Conservation (phyloP, 2,888 invertebrate species). For the Pachydiplax longipennis region DNA sequence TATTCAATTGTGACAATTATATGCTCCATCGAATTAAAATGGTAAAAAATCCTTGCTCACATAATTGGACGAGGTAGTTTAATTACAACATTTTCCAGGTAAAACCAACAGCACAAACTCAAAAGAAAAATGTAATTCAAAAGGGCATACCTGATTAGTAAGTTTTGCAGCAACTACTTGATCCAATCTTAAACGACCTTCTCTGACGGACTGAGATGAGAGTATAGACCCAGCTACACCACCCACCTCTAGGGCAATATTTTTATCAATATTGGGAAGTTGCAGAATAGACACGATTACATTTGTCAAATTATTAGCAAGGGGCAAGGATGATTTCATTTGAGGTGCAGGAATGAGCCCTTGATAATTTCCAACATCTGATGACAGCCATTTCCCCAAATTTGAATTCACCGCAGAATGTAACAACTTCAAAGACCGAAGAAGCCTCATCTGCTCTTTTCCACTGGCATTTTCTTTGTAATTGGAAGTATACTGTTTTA, state of each 20-base stretch:
- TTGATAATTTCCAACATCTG: not conserved
- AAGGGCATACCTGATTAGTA: not conserved
- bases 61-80: too few relatives aligned
- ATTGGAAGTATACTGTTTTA: not conserved
- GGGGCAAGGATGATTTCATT: not conserved
- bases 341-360: not conserved
- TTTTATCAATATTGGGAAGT: not conserved
- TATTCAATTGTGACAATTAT: too few relatives aligned
- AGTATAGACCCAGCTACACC: not conserved
- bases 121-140: too few relatives aligned
- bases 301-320: not conserved
- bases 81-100: too few relatives aligned
- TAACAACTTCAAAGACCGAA: not conserved
- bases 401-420: not conserved
- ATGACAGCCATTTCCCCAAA: not conserved
- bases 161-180: constrained; percentile 15
- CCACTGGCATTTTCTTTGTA: not conserved
- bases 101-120: too few relatives aligned
- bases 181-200: constrained; percentile 11
- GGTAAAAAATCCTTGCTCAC: too few relatives aligned
- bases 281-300: not conserved
- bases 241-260: not conserved
- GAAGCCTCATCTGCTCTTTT: not conserved
- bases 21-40: too few relatives aligned
- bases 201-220: not conserved